Base-by-base conservation (phyloP, 2,797 vertebrate genomes). In the Capromys pilorides region DNA sequence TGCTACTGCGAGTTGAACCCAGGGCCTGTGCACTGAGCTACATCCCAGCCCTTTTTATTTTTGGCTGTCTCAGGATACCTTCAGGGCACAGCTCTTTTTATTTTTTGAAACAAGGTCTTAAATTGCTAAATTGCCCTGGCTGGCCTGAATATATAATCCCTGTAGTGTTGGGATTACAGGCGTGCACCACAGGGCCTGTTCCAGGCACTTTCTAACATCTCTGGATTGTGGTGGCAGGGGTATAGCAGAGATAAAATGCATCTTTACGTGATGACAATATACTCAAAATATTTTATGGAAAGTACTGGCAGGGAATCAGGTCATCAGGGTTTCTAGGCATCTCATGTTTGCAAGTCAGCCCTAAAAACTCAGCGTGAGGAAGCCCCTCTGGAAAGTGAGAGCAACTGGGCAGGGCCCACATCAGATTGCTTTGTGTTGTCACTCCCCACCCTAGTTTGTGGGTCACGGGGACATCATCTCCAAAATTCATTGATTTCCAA, bases 301-400 rank as follows among this genome's bases (percentile, higher is more conserved):
- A 14, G 61, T 67, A n/a, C 14, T 41, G 64, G 39, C 33, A 51
- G n/a, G 41, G 41, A 21, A 31, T 19, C 7, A 39, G 33, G 66
- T 13, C 0, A 0, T n/a, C 36, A 3, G 49, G 21, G 8, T 21
- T 84, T 28, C 67, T 2, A 3, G 14, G 21, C 2, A 19, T 18
- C 8, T 0, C 1, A 1, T 1, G 1, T 69, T 79, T 6, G n/a
- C 19, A 69, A 26, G 81, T 4, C 13, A 6, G 61, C 86, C 41
- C 73, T 5, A 73, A 66, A 41, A 59, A 64, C 31, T 11, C 11
- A 31, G 4, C 2, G 8, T 1, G 4, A 1, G 12, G 66, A 57
- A 54, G 66, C 45, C 6, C 16, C 57, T n/a, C 41, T 6, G 7
- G 45, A 45, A 66, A 59, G n/a, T 39, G 22, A 7, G 10, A 7